Conservation (phyloP, 2,888 invertebrate genomes). For the Rotaria macrura region DNA sequence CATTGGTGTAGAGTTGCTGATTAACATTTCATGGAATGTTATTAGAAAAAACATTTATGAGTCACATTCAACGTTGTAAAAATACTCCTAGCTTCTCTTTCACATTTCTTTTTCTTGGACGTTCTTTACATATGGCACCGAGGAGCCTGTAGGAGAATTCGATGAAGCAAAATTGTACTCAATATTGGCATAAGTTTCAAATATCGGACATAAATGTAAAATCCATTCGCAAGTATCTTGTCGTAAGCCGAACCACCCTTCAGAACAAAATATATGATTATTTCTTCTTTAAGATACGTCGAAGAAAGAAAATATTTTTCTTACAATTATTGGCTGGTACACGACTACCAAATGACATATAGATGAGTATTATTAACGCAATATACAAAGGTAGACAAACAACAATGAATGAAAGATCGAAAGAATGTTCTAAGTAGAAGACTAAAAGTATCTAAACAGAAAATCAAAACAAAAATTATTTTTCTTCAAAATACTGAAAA, state of each 20-base stretch:
- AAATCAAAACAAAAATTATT: not conserved
- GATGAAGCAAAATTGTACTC: not conserved
- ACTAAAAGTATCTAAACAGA: not conserved
- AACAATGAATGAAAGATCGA: slow-evolving; percentile 1
- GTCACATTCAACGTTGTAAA: no score
- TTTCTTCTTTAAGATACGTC: no score
- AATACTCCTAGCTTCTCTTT: no score
- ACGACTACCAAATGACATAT: not conserved
- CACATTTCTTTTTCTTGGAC: no score
- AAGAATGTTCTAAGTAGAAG: not conserved
- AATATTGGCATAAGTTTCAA: not conserved
- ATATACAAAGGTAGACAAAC: slow-evolving; percentile 12
- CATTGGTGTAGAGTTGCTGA: no score
- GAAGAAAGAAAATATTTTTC: not conserved
- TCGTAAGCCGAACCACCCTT: slow-evolving; percentile 14
- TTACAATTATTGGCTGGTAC: slow-evolving; percentile 8
- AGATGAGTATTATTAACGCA: not conserved
- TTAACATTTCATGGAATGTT: no score
- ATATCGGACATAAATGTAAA: slow-evolving; percentile 12
- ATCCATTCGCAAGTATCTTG: not conserved
- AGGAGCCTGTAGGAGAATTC: not conserved
- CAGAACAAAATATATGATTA: not conserved
- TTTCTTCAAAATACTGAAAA: not conserved
- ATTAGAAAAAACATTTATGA: no score
- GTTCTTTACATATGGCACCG: no score